Conservation (phyloP, 2,797 vertebrate species). For the Rhinatrema bivittatum region DNA sequence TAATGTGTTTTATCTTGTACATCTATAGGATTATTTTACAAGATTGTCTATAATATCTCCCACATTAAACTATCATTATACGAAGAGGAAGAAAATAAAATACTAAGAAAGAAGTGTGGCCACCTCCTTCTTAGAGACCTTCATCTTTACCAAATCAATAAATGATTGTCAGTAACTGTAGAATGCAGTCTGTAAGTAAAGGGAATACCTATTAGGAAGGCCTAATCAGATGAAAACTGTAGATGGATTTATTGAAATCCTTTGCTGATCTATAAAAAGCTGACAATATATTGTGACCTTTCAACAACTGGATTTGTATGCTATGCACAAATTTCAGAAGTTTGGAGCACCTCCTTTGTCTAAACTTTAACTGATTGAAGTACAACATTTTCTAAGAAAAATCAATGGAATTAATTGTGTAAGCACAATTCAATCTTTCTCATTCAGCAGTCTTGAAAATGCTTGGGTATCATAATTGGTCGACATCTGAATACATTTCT, state of each 20-base stretch:
- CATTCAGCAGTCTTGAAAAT: slow-evolving; percentile 40
- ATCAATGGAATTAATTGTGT: slow-evolving; percentile 52
- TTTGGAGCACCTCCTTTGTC: slow-evolving; percentile 31
- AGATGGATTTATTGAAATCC: no score
- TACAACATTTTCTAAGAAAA: slow-evolving; percentile 40
- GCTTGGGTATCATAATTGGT: slow-evolving; percentile 45
- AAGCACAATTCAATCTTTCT: slow-evolving; percentile 32
- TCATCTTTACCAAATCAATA: slow-evolving; percentile 66
- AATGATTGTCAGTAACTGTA: slow-evolving; percentile 52
- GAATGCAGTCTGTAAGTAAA: slow-evolving; percentile 40
- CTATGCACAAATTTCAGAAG: slow-evolving; percentile 37
- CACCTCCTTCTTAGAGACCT: no score
- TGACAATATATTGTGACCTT: slow-evolving; percentile 10
- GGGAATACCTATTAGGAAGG: no score
- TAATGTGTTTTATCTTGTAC: no score
- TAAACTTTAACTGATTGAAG: slow-evolving; percentile 45
- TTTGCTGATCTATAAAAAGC: slow-evolving; percentile 8
- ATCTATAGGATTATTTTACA: no score
- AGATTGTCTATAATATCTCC: no score
- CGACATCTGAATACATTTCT: slow-evolving; percentile 26
- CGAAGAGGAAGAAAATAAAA: no score
- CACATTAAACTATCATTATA: no score
- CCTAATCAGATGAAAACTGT: no score
- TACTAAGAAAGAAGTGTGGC: no score
- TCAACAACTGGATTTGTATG: slow-evolving; percentile 23